Conservation (phyloP, 2,113 vertebrate genomes). For the Petaurus breviceps region DNA sequence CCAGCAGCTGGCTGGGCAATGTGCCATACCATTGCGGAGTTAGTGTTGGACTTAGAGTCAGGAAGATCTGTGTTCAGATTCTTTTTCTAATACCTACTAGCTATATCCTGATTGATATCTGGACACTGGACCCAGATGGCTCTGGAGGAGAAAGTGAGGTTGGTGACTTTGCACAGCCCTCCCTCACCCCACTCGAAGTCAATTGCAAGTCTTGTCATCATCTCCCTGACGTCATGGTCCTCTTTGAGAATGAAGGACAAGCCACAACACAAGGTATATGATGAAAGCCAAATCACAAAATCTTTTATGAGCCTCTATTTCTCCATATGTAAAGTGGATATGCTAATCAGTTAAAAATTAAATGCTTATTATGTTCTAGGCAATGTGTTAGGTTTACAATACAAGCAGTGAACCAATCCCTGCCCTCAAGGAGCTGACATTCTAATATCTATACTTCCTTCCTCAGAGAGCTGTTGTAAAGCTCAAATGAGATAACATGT, state of each 20-base stretch:
- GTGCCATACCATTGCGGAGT: not conserved
- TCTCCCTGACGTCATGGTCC: too few species aligned
- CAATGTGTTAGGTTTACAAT: not conserved
- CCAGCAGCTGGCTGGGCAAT: not conserved
- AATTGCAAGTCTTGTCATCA: too few species aligned
- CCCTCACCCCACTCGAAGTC: too few species aligned
- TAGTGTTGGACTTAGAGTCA: not conserved
- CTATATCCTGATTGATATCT: too few species aligned
- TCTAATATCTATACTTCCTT: not conserved
- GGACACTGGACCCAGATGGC: too few species aligned
- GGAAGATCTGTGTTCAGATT: not conserved
- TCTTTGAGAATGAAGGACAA: too few species aligned
- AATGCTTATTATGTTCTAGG: not conserved
- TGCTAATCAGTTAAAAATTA: not conserved
- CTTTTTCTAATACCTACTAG: not conserved
- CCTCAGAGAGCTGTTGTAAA: not conserved
- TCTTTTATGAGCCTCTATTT: not conserved
- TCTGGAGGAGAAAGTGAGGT: too few species aligned
- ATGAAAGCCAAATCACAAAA: not conserved
- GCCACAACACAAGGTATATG: too few species aligned
- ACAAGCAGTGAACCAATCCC: not conserved
- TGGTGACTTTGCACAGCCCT: too few species aligned
- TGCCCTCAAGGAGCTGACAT: not conserved
- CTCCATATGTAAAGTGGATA: not conserved
- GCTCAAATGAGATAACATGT: not conserved